Percentiles rank a stretch among this genome's conserved stretches.
These are phyloP conservation scores for Todiramphus chloris DNA, from an alignment of 2,113 vertebrate genomes.

Conservation along the genomic window DNA sequence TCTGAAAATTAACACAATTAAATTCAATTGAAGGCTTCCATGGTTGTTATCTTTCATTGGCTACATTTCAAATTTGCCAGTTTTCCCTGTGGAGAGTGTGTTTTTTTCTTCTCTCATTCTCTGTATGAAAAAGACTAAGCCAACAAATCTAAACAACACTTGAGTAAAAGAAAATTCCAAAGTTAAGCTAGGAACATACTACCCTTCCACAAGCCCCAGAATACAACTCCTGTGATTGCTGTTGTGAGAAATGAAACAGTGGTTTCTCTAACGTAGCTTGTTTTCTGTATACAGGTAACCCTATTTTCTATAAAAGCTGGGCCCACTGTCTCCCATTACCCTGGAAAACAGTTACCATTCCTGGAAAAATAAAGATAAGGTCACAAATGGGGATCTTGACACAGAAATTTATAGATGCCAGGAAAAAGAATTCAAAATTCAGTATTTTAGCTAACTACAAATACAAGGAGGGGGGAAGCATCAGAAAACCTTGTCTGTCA, in stretches of 20 bases:
- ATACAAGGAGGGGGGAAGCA: neutral
- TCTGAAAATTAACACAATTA: constrained; percentile 14
- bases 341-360: neutral
- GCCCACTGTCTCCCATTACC: neutral
- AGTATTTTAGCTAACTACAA: neutral
- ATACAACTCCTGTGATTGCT: neutral
- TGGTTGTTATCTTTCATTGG: constrained; percentile 29
- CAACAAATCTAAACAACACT: neutral
- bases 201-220: neutral
- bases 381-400: neutral
- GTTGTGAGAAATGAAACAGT: neutral
- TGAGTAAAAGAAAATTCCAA: neutral
- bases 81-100: neutral
- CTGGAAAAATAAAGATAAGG: neutral
- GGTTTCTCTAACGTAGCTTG: neutral
- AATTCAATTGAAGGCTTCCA: neutral
- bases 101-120: neutral
- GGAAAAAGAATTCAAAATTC: neutral
- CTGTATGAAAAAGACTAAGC: neutral
- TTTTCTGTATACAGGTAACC: neutral
- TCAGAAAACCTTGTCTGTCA: neutral
- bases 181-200: neutral
- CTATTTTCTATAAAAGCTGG: neutral
- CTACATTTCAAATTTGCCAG: neutral
- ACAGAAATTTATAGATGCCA: neutral